Evolutionary conservation across 1,140 invertebrate species (phyloP).

Genomic region (Megathymus violae): DNA sequence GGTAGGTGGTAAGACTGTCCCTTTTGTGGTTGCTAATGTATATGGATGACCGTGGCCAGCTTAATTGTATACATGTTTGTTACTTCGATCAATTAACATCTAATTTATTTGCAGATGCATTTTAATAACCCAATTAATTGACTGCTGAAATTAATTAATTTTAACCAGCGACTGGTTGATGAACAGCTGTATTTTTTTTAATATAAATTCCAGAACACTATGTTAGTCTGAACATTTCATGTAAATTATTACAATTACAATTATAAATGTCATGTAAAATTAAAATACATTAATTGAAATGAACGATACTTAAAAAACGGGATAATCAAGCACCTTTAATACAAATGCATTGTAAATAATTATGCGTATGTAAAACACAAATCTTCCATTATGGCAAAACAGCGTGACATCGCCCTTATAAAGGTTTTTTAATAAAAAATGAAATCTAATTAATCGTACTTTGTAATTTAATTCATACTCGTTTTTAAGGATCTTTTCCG

Average conservation of each 20-base stretch:
- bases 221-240: conserved; percentile 5
- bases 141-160: too few species aligned
- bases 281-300: conserved; percentile 28
- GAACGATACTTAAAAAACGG: conserved; percentile 5
- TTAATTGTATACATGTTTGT: too few species aligned
- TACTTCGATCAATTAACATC: too few species aligned
- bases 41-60: too few species aligned
- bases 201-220: conserved; percentile 3
- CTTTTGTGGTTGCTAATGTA: too few species aligned
- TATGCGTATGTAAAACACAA: conserved; percentile 27
- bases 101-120: too few species aligned
- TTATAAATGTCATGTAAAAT: conserved; percentile 30
- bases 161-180: too few species aligned
- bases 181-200: conserved; percentile 12
- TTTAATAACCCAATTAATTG: too few species aligned
- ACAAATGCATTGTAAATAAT: conserved; percentile 18
- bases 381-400: conserved; percentile 21
- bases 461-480: conserved; percentile 26
- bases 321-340: conserved; percentile 15
- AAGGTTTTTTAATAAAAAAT: conserved; percentile 4
- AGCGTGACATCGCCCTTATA: conserved; percentile 26
- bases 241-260: conserved; percentile 20
- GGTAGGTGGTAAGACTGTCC: too few species aligned
- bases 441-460: conserved; percentile 24
- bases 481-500: conserved; percentile 10